Conservation (phyloP, 2,113 vertebrate genomes). For the Bucco capensis region DNA sequence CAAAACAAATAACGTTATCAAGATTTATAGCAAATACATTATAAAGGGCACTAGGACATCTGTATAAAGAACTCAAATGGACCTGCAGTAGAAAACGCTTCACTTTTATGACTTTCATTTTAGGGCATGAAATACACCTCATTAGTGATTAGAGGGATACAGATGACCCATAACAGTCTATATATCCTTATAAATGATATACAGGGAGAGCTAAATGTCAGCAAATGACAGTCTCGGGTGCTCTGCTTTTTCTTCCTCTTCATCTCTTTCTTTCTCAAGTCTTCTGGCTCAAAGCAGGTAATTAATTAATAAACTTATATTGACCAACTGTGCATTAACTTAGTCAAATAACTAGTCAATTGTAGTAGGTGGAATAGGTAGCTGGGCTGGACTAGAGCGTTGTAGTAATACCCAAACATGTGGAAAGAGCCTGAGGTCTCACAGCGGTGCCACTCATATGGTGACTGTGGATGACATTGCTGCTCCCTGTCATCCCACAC, state of each 20-base stretch:
- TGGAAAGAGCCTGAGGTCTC: not conserved
- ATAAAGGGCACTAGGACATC: constrained; percentile 50
- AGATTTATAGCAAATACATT: constrained; percentile 60
- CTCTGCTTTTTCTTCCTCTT: not conserved
- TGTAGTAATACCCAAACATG: not conserved
- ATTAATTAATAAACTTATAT: constrained; percentile 34
- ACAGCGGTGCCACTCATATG: rapidly evolving
- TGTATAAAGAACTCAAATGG: constrained; percentile 53
- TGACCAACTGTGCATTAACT: constrained; percentile 50
- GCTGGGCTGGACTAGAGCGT: not conserved
- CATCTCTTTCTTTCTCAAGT: constrained; percentile 23
- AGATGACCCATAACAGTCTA: constrained; percentile 61
- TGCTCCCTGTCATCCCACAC: not conserved
- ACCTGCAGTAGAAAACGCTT: constrained; percentile 58
- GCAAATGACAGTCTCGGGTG: constrained; percentile 28
- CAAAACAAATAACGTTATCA: constrained; percentile 38
- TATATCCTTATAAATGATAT: constrained; percentile 69
- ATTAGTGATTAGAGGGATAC: constrained; percentile 69
- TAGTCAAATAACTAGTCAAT: not conserved
- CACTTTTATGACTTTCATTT: constrained; percentile 64
- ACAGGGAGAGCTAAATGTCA: constrained; percentile 59
- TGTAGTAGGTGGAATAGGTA: not conserved
- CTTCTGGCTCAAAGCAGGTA: constrained; percentile 15
- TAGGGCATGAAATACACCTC: constrained; percentile 66
- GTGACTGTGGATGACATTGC: rapidly evolving